Evolutionary conservation across 2,888 invertebrate genomes (phyloP), one percentile per base, ranked within the genome.

Genomic region (Scaptomyza tumidula): DNA sequence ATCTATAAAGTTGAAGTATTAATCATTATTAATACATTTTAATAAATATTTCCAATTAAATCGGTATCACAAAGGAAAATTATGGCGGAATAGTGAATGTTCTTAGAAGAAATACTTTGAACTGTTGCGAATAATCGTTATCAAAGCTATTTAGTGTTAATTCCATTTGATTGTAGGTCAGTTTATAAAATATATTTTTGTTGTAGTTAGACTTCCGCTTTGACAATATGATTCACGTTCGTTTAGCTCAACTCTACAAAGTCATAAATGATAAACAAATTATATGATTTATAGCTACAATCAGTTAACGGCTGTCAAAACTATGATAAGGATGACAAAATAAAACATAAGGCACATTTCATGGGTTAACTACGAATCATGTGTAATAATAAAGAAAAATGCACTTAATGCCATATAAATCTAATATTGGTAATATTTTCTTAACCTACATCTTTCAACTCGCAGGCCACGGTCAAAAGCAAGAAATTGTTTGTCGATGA

Each of bases 401-500:
- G 49, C 53, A 46, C n/a, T 46, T 49, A 41, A 33, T 55, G 29
- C 37, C 31, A 59, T 52, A 43, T 31, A 63, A 63, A 81, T 62
- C 72, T 82, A 76, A 81, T 41, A 4, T 81, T 78, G 58, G 71
- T 65, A 55, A n/a, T n/a, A n/a, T n/a, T 76, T 70, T 54, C 57
- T 64, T 82, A 76, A 81, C 60, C 72, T 79, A 76, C 76, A 70
- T 54, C 58, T 41, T 41, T 10, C 48, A 43, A 39, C 24, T 59
- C 74, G 72, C 88, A 90, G 90, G 91, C 91, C 70, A 78, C 78
- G 74, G 86, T 69, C 74, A 80, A 89, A 74, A 88, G 74, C 73
- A 75, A 74, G 53, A 84, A 78, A 74, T 68, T 76, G 70, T 67
- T 76, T 63, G 71, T 77, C 76, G 91, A 89, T 71, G 90, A 80